Evolutionary conservation across 2,797 vertebrate genomes (phyloP).

Genomic region (Rhinoraja longicauda): DNA sequence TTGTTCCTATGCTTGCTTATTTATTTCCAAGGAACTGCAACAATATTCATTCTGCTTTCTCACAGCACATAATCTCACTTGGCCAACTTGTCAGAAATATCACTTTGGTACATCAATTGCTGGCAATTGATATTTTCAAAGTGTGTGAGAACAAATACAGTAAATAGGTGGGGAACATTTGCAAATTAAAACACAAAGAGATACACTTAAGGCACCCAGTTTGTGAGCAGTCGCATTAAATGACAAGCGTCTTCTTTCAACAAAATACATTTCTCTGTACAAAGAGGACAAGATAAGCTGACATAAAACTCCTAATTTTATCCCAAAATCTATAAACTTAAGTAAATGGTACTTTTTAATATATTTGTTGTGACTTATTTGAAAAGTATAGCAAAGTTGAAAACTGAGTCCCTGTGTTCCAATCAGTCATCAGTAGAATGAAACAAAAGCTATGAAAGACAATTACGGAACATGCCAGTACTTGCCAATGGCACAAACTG

Average conservation of each 20-base stretch:
- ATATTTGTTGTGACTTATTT: neutral
- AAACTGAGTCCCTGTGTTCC: neutral
- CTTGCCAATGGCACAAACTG: neutral
- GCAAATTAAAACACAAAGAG: neutral
- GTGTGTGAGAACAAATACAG: neutral
- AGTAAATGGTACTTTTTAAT: neutral
- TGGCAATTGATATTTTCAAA: neutral
- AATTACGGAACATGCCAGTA: neutral
- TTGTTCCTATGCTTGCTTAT: neutral
- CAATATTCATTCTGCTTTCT: neutral
- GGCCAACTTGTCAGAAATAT: neutral
- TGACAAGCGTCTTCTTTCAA: neutral
- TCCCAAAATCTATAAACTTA: constrained; percentile 6
- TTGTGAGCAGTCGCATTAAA: neutral
- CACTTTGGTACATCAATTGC: neutral
- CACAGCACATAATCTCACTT: neutral
- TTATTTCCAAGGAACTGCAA: neutral
- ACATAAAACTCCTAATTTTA: neutral
- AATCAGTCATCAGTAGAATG: neutral
- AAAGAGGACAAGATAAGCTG: neutral
- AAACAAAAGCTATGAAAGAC: neutral
- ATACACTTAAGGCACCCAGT: too few species aligned
- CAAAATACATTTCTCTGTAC: neutral
- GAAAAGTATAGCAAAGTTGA: neutral
- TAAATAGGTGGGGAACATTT: neutral